A percentile compares a stretch with the other conserved stretches of the same genome.
Conservation (phyloP, 2,888 invertebrate genomes). For the Epirrhoe tristata region DNA sequence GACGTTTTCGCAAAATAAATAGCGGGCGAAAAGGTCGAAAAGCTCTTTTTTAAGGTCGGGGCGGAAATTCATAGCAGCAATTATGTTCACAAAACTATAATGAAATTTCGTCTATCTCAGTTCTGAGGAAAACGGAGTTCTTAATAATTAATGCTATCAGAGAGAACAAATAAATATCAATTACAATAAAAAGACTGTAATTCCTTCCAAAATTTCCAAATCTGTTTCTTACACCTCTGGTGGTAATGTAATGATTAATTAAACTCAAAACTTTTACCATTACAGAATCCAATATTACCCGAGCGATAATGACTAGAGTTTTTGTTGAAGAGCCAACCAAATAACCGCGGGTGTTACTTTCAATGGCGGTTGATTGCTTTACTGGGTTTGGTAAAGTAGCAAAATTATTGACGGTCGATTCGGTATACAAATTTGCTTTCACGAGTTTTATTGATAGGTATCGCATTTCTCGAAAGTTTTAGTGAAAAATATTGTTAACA, state of each 20-base stretch:
- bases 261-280: conserved; percentile 50
- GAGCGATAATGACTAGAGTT: conserved; percentile 33
- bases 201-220: conserved; percentile 29
- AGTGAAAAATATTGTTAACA: too few relatives aligned
- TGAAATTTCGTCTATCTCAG: conserved; percentile 17
- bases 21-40: conserved; percentile 29
- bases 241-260: conserved; percentile 43
- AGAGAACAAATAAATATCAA: conserved; percentile 23
- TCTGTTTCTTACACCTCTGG: conserved; percentile 37
- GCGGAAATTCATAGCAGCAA: conserved; percentile 33
- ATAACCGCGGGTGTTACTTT: conserved; percentile 20
- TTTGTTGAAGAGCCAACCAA: conserved; percentile 29
- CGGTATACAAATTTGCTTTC: not conserved
- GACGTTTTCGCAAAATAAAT: conserved; percentile 42
- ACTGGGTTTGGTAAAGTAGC: not conserved
- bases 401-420: not conserved
- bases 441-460: too few relatives aligned
- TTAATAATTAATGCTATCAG: conserved; percentile 20
- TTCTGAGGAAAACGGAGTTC: conserved; percentile 16
- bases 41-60: conserved; percentile 31
- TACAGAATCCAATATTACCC: conserved; percentile 45
- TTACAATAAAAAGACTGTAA: conserved; percentile 20
- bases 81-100: conserved; percentile 31
- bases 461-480: too few relatives aligned
- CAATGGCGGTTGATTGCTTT: conserved; percentile 29